Conservation (phyloP, 2,888 invertebrate genomes). For the Hemaris fuciformis region DNA sequence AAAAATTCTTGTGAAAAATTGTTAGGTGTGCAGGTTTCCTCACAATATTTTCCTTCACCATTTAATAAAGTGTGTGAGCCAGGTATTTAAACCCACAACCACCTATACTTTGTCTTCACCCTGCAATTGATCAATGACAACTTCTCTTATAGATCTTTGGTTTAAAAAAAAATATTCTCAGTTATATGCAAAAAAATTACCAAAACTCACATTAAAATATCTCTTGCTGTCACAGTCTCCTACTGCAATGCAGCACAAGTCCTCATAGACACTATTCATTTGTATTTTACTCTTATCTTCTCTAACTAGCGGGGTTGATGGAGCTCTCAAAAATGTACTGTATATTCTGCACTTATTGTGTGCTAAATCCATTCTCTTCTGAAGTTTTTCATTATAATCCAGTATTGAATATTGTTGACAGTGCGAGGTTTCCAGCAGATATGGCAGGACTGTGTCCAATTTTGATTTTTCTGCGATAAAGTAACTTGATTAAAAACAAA, state of each 20-base stretch:
- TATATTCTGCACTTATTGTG: constrained; percentile 55
- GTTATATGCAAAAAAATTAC: background rate
- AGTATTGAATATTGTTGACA: constrained; percentile 47
- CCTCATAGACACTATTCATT: constrained; percentile 46
- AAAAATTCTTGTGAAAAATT: no score
- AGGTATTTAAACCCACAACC: no score
- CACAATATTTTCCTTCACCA: no score
- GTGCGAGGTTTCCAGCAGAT: constrained; percentile 46
- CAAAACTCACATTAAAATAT: constrained; percentile 50
- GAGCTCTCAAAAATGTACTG: constrained; percentile 56
- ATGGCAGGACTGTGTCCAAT: constrained; percentile 43
- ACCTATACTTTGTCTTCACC: no score
- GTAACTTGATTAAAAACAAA: background rate
- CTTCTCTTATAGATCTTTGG: no score
- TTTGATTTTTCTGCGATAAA: constrained; percentile 47
- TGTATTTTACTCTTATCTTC: constrained; percentile 27
- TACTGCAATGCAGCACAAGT: constrained; percentile 46
- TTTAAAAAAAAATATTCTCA: background rate
- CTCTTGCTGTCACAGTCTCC: constrained; percentile 31
- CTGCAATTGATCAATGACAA: no score
- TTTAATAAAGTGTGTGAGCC: no score
- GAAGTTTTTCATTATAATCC: constrained; percentile 63
- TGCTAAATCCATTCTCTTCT: constrained; percentile 41
- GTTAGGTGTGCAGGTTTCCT: no score
- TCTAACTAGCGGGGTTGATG: constrained; percentile 34